Conservation (phyloP, 2,888 invertebrate genomes). For the Saturnia japonica region DNA sequence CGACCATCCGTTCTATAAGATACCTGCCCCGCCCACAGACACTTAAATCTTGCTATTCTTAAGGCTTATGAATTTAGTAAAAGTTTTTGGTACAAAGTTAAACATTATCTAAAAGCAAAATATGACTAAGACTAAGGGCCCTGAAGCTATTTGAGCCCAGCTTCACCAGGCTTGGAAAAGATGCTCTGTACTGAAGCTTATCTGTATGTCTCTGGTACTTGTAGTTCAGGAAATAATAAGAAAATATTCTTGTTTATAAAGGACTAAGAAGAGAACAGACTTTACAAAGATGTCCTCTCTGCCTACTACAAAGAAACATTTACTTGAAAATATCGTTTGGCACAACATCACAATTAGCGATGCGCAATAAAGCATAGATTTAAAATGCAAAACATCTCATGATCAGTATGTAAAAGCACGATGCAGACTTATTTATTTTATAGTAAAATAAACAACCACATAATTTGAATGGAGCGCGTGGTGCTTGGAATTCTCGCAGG, state of each 20-base stretch:
- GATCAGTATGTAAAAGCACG: constrained; percentile 8
- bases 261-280: not conserved
- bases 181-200: too few relatives aligned
- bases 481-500: not conserved
- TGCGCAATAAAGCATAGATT: constrained; percentile 10
- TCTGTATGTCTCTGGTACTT: not conserved
- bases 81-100: too few relatives aligned
- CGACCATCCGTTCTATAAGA: too few relatives aligned
- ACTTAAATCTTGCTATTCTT: too few relatives aligned
- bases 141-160: too few relatives aligned
- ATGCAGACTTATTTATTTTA: constrained; percentile 13
- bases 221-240: not conserved
- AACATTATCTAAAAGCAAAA: too few relatives aligned
- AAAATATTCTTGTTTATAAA: not conserved
- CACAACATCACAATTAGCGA: constrained; percentile 4
- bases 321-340: not conserved
- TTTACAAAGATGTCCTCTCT: not conserved
- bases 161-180: too few relatives aligned
- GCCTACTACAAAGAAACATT: not conserved
- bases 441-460: constrained; percentile 5
- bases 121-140: too few relatives aligned
- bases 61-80: too few relatives aligned
- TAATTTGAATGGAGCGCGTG: not conserved
- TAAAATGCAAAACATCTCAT: constrained; percentile 9
- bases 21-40: too few relatives aligned